Percentiles rank a stretch among this genome's conserved stretches.
Conservation (phyloP, 2,113 vertebrate species). For the Hippolais icterina region DNA sequence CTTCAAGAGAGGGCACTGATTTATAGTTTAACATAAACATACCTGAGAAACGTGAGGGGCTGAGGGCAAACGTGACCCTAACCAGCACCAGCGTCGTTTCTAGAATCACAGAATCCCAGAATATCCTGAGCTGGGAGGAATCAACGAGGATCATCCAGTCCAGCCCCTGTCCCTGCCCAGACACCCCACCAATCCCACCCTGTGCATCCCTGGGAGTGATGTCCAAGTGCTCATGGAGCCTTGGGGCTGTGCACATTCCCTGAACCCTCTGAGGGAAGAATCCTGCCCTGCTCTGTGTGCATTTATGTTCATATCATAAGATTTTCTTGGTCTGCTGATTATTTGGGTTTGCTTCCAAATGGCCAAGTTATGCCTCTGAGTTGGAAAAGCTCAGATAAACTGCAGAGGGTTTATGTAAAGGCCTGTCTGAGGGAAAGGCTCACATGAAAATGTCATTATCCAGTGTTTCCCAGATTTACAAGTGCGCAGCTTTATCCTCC, state of each 20-base stretch:
- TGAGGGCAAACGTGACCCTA: background rate
- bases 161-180: accelerated
- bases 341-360: background rate
- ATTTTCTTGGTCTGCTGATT: background rate
- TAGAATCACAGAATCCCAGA: background rate
- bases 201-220: accelerated
- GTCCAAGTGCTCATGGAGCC: background rate
- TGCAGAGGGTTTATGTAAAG: background rate
- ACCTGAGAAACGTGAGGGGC: background rate
- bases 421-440: background rate
- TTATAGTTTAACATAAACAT: background rate
- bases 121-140: background rate
- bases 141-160: background rate
- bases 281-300: background rate
- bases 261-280: background rate
- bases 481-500: background rate
- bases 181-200: background rate
- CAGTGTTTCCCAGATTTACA: background rate
- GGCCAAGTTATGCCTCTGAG: background rate
- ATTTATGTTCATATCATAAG: background rate
- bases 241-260: background rate
- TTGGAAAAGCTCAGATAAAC: background rate
- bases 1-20: background rate
- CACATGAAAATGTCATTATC: accelerated
- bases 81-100: background rate